Conservation (phyloP, 2,113 vertebrate species). For the Ancistrus triradiatus region DNA sequence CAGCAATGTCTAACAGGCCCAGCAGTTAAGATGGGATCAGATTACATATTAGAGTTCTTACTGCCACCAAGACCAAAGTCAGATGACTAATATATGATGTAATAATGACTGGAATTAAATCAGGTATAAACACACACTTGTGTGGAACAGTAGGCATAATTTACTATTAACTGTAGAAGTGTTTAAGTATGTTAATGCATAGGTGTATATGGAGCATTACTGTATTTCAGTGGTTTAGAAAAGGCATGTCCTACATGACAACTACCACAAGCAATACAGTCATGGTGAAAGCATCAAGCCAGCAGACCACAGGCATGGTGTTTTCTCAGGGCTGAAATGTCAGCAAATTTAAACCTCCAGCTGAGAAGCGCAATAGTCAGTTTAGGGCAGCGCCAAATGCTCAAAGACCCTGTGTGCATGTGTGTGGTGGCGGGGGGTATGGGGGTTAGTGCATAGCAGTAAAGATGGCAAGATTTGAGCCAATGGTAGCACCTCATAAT, state of each 20-base stretch:
- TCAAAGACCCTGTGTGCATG: background rate
- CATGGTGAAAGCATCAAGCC: conserved; percentile 3
- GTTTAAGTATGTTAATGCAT: background rate
- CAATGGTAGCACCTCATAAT: background rate
- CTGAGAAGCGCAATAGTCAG: conserved; percentile 12
- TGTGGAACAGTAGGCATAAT: conserved; percentile 38
- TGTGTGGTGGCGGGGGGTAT: background rate
- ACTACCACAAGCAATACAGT: background rate
- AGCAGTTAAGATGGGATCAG: conserved; percentile 47
- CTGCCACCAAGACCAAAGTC: conserved; percentile 46
- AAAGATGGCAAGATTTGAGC: conserved; percentile 1
- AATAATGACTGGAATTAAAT: conserved; percentile 35
- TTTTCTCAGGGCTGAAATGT: conserved; percentile 35
- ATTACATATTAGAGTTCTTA: conserved; percentile 49
- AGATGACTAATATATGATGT: conserved; percentile 43
- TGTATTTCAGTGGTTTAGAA: background rate
- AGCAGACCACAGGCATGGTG: conserved; percentile 21
- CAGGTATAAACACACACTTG: conserved; percentile 8
- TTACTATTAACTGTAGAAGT: conserved; percentile 28
- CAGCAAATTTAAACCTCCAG: conserved; percentile 18
- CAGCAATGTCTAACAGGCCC: conserved; percentile 30
- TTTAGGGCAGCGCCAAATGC: conserved; percentile 27
- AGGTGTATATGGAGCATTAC: background rate
- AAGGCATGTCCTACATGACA: background rate
- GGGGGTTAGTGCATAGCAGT: no score